Evolutionary conservation across 2,797 vertebrate species (phyloP).

Genomic region (Echeneis naucrates): DNA sequence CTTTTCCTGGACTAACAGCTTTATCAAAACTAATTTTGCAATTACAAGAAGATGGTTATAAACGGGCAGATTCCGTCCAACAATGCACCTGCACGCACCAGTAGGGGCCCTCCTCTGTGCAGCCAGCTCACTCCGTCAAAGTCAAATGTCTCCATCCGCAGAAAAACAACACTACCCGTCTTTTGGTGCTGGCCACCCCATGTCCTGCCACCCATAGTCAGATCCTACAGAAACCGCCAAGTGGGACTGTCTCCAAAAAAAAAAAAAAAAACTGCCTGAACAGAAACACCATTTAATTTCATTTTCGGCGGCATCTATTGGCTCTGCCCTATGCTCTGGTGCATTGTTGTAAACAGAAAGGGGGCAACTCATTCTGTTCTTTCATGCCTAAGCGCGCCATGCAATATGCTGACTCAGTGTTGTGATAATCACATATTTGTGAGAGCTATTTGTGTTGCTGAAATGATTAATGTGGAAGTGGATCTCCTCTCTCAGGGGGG

Average conservation of each 20-base stretch:
- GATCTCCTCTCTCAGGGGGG: conserved; percentile 62
- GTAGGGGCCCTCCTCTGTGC: background rate
- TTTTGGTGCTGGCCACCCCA: conserved; percentile 7
- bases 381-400: conserved; percentile 40
- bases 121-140: conserved; percentile 5
- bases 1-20: background rate
- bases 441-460: conserved; percentile 69
- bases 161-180: conserved; percentile 17
- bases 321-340: conserved; percentile 58
- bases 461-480: conserved; percentile 76
- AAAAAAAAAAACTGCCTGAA: conserved; percentile 25
- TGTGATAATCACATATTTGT: conserved; percentile 78
- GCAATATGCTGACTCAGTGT: conserved; percentile 76
- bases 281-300: conserved; percentile 53
- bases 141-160: conserved; percentile 11
- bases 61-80: background rate
- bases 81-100: background rate
- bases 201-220: background rate
- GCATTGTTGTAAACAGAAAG: conserved; percentile 63
- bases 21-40: background rate
- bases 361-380: conserved; percentile 55
- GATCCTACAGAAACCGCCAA: conserved; percentile 18
- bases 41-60: background rate
- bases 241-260: conserved; percentile 21
- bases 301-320: conserved; percentile 61